Conservation (phyloP, 2,797 vertebrate genomes). For the Sebastiscus albofasciatus region DNA sequence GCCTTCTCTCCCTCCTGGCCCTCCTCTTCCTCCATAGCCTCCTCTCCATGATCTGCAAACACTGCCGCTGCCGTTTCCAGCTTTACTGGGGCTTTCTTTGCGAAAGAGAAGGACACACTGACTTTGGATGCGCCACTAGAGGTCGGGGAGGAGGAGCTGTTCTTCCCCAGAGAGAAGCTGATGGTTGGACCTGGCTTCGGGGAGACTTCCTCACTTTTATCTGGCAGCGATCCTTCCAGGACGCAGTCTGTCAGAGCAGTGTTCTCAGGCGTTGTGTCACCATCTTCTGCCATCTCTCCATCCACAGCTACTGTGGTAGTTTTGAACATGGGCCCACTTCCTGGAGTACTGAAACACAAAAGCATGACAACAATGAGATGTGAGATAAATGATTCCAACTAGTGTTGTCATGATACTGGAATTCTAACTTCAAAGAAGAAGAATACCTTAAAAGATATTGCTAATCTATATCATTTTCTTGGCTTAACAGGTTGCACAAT, state of each 20-base stretch:
- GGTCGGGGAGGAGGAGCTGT: slow-evolving; percentile 77
- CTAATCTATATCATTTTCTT: neutral
- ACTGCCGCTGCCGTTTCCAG: slow-evolving; percentile 95
- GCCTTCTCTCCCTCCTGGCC: slow-evolving; percentile 84
- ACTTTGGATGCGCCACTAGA: slow-evolving; percentile 87
- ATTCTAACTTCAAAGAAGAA: no score
- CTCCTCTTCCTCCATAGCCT: slow-evolving; percentile 88
- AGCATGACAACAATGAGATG: neutral
- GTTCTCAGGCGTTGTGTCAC: slow-evolving; percentile 80
- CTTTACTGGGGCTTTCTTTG: slow-evolving; percentile 96
- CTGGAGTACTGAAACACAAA: slow-evolving; percentile 87
- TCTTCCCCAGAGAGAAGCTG: slow-evolving; percentile 90
- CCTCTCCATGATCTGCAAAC: slow-evolving; percentile 93
- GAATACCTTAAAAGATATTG: no score
- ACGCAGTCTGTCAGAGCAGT: slow-evolving; percentile 57
- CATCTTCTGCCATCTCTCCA: slow-evolving; percentile 86
- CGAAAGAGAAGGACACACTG: slow-evolving; percentile 97
- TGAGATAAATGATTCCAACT: neutral
- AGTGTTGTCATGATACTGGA: neutral
- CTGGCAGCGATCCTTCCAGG: slow-evolving; percentile 62
- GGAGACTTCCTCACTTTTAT: slow-evolving; percentile 71
- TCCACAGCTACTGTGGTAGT: slow-evolving; percentile 94
- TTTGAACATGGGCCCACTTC: slow-evolving; percentile 99
- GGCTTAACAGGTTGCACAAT: neutral
- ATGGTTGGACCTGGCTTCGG: slow-evolving; percentile 79